Percentiles rank a stretch among this genome's conserved stretches.
Conservation (phyloP, 2,113 vertebrate species). For the Tetraodon nigroviridis region DNA sequence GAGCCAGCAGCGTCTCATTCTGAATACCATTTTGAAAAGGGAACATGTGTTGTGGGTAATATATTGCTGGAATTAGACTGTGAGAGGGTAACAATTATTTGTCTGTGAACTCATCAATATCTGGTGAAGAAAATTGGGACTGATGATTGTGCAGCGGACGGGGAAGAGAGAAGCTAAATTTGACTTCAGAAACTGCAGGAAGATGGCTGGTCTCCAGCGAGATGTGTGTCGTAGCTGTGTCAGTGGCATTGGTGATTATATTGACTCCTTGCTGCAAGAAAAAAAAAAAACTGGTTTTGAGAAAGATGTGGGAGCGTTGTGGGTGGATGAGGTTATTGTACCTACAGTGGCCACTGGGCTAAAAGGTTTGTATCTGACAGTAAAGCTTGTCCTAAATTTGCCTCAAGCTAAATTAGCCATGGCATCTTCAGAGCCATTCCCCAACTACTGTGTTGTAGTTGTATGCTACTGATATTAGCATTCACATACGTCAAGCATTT, state of each 20-base stretch:
- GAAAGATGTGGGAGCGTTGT: not conserved
- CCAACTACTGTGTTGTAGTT: conserved; percentile 6
- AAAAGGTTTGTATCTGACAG: not conserved
- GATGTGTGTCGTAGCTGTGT: too few relatives aligned
- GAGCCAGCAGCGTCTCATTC: conserved; percentile 11
- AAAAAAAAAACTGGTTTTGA: not conserved
- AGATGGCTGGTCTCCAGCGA: conserved; percentile 6
- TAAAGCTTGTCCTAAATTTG: not conserved
- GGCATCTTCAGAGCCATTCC: not conserved
- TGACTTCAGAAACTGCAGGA: conserved; percentile 57
- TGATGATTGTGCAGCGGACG: conserved; percentile 47
- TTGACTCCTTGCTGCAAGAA: not conserved
- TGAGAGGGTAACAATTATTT: conserved; percentile 51
- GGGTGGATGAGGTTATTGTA: conserved; percentile 7
- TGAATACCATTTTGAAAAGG: conserved; percentile 6
- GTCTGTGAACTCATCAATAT: conserved; percentile 56
- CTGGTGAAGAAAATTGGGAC: conserved; percentile 51
- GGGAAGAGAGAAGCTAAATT: conserved; percentile 42
- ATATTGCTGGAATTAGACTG: conserved; percentile 35
- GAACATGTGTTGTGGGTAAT: conserved; percentile 29
- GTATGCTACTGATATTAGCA: too few relatives aligned
- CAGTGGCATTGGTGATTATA: too few relatives aligned
- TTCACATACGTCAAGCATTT: not conserved
- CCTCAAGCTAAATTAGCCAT: conserved; percentile 4
- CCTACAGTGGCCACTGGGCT: not conserved